Evolutionary conservation across 2,113 vertebrate species (phyloP), one percentile per base, ranked within the genome.

Genomic region (Empidonax traillii): DNA sequence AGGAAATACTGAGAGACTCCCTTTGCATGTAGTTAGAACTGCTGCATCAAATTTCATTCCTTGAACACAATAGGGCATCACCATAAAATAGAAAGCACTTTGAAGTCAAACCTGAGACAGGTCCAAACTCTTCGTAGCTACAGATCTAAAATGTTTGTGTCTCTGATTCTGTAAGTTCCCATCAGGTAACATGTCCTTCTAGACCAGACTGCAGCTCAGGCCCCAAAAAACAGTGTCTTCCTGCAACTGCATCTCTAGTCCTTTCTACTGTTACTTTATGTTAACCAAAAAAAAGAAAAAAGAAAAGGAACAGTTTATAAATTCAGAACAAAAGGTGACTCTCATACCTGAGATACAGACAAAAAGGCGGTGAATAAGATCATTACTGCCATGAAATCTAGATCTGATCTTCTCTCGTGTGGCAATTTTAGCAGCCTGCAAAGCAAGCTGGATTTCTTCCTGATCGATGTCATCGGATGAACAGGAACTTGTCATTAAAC

Each of bases 291-390:
- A 18, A 19, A 21, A 35, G 8, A 43, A 37, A 62, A 35, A 58
- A 41, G 13, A 62, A 8, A 18, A 47, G 15, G 4, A 71, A 7
- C 0, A 39, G 23, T 30, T 75, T 37, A 46, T 9, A 37, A 16
- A 55, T 41, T 68, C 8, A 6, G 27, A 67, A 67, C 24, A 8
- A 59, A 47, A 59, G 47, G 52, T 16, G 44, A 25, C 27, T 17
- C 1, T 19, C 85, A 22, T 97, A 99, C 99, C 99, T 98, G 99
- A 99, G 97, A 99, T 99, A 96, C 99, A 99, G 97, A 99, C 99
- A 94, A 99, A 99, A 59, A 99, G 99, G 53, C 99, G 99, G 92
- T 99, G 99, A 97, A 99, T 99, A 71, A 99, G 99, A 97, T 99
- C 99, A 21, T 98, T 99, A 95, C 99, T 99, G 98, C 99, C 98